Evolutionary conservation across 2,888 invertebrate genomes (phyloP).

Genomic region (Abrostola triplasia): DNA sequence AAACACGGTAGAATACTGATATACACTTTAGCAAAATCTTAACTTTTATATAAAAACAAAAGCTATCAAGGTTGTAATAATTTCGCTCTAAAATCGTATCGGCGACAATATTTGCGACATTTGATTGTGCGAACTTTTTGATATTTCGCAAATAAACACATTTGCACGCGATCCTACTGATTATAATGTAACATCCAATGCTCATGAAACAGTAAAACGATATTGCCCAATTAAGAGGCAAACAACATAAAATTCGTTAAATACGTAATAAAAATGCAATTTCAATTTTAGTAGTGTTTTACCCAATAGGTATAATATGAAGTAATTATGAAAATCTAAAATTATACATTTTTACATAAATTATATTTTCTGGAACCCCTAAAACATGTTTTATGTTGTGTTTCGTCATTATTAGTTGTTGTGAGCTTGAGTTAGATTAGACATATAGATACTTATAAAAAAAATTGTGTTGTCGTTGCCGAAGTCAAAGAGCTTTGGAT

Average conservation of each 20-base stretch:
- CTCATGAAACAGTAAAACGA: neutral
- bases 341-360: neutral
- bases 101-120: constrained; percentile 25
- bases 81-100: constrained; percentile 19
- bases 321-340: neutral
- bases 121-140: constrained; percentile 26
- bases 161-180: constrained; percentile 22
- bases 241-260: neutral
- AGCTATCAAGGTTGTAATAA: constrained; percentile 24
- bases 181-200: constrained; percentile 5
- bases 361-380: neutral
- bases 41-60: constrained; percentile 38
- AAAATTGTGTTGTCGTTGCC: too few relatives aligned
- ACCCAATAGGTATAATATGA: too few relatives aligned
- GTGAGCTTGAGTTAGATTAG: neutral
- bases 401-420: neutral
- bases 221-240: neutral
- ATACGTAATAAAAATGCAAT: too few relatives aligned
- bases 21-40: constrained; percentile 4
- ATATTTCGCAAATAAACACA: constrained; percentile 36
- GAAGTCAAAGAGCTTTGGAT: too few relatives aligned
- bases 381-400: neutral
- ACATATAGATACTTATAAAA: too few relatives aligned
- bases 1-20: constrained; percentile 12
- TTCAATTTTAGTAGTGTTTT: too few relatives aligned